These are phyloP conservation scores for Neodiprion lecontei DNA, from an alignment of 1,140 invertebrate species.

Conservation along the genomic window DNA sequence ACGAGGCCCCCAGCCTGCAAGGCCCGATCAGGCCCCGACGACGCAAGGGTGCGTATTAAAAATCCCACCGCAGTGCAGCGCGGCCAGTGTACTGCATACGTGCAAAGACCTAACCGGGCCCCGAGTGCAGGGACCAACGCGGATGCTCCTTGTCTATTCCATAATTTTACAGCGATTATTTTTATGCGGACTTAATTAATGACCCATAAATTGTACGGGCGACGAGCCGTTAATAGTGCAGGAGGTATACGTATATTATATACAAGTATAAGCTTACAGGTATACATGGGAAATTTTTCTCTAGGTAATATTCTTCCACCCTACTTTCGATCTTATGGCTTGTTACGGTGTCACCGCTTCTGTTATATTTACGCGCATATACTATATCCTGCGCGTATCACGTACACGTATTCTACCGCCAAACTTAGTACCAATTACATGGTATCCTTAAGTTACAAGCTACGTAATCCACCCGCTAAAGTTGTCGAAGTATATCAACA, in stretches of 20 bases:
- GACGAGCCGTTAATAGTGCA: neutral
- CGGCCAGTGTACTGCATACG: neutral
- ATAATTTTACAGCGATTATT: neutral
- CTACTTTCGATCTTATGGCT: no score
- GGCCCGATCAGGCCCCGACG: neutral
- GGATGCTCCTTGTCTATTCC: constrained; percentile 3
- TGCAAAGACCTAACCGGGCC: neutral
- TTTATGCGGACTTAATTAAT: neutral
- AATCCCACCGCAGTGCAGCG: neutral
- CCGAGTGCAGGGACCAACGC: neutral
- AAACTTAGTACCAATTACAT: no score
- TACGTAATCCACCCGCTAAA: no score
- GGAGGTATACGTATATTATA: neutral
- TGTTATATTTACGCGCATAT: neutral
- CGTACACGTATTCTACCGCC: no score
- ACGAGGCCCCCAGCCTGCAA: neutral
- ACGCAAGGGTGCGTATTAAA: constrained; percentile 3
- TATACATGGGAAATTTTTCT: neutral
- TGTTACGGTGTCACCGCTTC: neutral
- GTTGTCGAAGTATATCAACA: no score
- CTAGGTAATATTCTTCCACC: neutral
- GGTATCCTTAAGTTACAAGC: no score
- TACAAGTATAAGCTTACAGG: neutral
- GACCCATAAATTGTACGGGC: neutral
- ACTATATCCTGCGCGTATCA: no score